Base-by-base conservation (phyloP, 2,888 invertebrate species). In the Meiosimyza platycephala region DNA sequence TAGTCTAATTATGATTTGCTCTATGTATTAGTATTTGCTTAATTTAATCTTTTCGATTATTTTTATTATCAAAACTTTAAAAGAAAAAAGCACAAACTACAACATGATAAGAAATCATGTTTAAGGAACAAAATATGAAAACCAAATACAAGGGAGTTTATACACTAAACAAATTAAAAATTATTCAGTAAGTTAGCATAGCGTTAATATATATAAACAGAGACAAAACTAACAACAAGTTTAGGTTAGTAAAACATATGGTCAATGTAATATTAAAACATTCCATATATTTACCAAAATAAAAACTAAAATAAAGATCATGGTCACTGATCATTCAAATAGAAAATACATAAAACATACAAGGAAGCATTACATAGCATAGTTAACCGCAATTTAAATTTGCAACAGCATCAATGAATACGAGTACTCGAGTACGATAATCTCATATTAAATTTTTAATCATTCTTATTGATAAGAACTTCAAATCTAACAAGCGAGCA, bases 121-220 rank as follows among this genome's bases (percentile, higher is more conserved):
- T 77, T 80, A 80, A 80, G 85, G 84, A 85, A 85, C 85, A 84
- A 85, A 84, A 78, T 79, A 84, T 82, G 83, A 81, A 85, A 86
- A 86, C 85, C 85, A 81, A 84, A 86, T 86, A 86, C 86, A 86
- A 86, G 86, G 86, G 86, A 86, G 85, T 85, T 85, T 82, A 86
- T 85, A 85, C 84, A 82, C 83, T 85, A 84, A 80, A 80, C 76
- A 79, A 78, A 80, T 78, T 72, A 75, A 75, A 40, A 40, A 40
- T 9, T 40, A 76, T 70, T 71, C 71, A 71, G 60, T 18, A 74
- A 71, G 64, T 71, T 64, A 74, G 63, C 65, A 70, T 13, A 13
- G 69, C 69, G 50, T 16, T 55, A 64, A 47, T 67, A 67, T 68
- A 47, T 67, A 67, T 68, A 33, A 55, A 22, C 13, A 33, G 52